phyloP scores from a whole-genome alignment of 2,888 invertebrate genomes.

The Elmis aenea region DNA sequence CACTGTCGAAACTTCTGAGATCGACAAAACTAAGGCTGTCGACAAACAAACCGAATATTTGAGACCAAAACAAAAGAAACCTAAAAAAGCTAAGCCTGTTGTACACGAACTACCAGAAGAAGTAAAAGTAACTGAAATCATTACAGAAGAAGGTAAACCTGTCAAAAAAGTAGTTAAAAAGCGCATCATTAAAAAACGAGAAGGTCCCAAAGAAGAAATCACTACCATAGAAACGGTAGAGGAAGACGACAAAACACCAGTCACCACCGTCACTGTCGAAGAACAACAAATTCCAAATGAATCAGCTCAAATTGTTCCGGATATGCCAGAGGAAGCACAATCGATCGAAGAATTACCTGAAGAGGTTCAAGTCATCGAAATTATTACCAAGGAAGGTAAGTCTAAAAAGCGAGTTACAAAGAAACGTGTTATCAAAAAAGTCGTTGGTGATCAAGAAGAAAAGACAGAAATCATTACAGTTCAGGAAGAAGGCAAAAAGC shows the following conservation, averaged over 20 bases:
- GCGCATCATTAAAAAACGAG: conserved; percentile 37
- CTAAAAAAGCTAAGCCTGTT: conserved; percentile 20
- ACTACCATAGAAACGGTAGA: conserved; percentile 46
- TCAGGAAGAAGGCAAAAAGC: conserved; percentile 31
- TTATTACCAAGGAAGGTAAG: conserved; percentile 29
- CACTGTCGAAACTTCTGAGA: conserved; percentile 27
- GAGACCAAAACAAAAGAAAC: too few species aligned
- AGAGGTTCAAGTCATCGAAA: conserved; percentile 38
- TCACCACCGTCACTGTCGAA: conserved; percentile 23
- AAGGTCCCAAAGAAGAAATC: conserved; percentile 35
- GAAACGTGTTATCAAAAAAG: conserved; percentile 31
- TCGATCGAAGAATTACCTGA: conserved; percentile 27
- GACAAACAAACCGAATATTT: too few species aligned
- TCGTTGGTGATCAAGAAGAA: conserved; percentile 31
- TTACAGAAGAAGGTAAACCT: conserved; percentile 17
- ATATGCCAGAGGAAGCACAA: conserved; percentile 34
- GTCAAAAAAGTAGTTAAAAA: conserved; percentile 34
- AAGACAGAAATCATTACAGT: conserved; percentile 25
- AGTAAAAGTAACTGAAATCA: conserved; percentile 21
- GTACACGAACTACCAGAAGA: conserved; percentile 11
- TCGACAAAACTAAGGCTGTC: conserved; percentile 31
- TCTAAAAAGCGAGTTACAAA: conserved; percentile 37
- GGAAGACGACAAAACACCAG: conserved; percentile 23
- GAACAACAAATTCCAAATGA: conserved; percentile 34
- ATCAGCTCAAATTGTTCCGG: neutral